Percentiles rank a stretch among this genome's conserved stretches.
Evolutionary conservation across 2,113 vertebrate species (phyloP).

Genomic region (Pelusios castaneus): DNA sequence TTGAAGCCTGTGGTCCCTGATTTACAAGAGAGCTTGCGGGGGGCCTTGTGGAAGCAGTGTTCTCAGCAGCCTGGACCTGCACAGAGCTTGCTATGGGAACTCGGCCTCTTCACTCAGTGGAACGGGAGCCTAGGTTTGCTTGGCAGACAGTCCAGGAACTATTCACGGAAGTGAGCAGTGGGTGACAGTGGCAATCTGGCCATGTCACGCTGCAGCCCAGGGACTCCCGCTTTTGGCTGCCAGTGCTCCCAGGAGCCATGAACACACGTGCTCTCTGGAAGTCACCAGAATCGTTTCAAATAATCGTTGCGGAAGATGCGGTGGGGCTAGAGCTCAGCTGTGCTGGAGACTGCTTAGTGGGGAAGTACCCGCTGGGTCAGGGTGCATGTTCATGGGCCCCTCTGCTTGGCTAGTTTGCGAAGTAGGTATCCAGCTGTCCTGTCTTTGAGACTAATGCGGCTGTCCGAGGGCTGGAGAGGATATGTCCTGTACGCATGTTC

Average conservation of each 20-base stretch:
- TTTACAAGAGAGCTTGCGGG: fast-evolving
- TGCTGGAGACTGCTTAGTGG: neutral
- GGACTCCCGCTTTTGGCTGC: neutral
- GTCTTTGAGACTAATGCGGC: neutral
- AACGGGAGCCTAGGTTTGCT: neutral
- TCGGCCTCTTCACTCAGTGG: neutral
- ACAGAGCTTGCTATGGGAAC: neutral
- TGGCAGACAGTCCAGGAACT: neutral
- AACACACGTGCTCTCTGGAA: neutral
- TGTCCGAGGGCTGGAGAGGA: fast-evolving
- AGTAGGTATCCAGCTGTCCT: neutral
- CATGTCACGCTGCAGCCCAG: fast-evolving
- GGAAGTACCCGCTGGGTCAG: fast-evolving
- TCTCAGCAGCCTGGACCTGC: neutral
- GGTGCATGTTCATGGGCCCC: neutral
- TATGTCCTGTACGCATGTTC: too few relatives aligned
- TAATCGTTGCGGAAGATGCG: neutral
- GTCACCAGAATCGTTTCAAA: neutral
- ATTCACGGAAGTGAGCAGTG: neutral
- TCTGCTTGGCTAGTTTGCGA: neutral
- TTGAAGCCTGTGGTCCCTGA: too few relatives aligned
- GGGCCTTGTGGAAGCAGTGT: neutral
- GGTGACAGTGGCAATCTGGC: fast-evolving
- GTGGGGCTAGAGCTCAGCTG: fast-evolving
- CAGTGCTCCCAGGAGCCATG: fast-evolving